Conservation (phyloP, 2,888 invertebrate genomes). For the Zaprionus lineosus region DNA sequence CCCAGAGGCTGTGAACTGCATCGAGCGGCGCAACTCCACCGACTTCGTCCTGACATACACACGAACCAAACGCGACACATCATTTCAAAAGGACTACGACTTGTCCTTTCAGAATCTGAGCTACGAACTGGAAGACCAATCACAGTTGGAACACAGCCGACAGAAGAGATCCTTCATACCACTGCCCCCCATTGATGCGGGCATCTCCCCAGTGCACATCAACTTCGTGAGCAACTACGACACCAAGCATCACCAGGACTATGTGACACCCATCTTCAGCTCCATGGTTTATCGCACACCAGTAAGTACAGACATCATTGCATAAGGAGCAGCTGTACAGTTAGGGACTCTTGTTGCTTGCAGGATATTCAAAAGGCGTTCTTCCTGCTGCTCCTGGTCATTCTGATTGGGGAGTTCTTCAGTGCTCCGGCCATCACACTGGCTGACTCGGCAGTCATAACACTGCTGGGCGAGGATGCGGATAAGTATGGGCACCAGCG, state of each 20-base stretch:
- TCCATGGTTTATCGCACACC: constrained; percentile 94
- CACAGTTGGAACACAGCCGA: constrained; percentile 58
- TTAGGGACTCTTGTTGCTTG: neutral
- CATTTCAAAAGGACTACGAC: constrained; percentile 53
- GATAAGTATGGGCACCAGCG: constrained; percentile 97
- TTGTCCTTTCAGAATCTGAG: constrained; percentile 12
- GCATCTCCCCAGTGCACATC: constrained; percentile 88
- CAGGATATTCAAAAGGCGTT: constrained; percentile 97
- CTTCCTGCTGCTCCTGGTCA: constrained; percentile 94
- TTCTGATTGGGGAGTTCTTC: constrained; percentile 98
- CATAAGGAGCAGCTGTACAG: neutral
- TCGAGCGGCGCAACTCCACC: constrained; percentile 86
- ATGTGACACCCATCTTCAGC: constrained; percentile 95
- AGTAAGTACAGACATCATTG: constrained; percentile 55
- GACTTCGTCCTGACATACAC: constrained; percentile 85
- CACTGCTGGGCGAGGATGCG: constrained; percentile 93
- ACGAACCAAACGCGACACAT: constrained; percentile 83
- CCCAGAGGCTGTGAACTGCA: constrained; percentile 95
- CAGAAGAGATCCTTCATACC: constrained; percentile 73
- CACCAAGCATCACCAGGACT: constrained; percentile 87
- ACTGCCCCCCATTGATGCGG: constrained; percentile 80
- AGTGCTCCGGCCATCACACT: constrained; percentile 97
- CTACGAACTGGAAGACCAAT: constrained; percentile 34
- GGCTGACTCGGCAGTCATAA: constrained; percentile 95
- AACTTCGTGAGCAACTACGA: constrained; percentile 90